Base-by-base conservation (phyloP, 2,888 invertebrate species). In the Lysandra coridon region DNA sequence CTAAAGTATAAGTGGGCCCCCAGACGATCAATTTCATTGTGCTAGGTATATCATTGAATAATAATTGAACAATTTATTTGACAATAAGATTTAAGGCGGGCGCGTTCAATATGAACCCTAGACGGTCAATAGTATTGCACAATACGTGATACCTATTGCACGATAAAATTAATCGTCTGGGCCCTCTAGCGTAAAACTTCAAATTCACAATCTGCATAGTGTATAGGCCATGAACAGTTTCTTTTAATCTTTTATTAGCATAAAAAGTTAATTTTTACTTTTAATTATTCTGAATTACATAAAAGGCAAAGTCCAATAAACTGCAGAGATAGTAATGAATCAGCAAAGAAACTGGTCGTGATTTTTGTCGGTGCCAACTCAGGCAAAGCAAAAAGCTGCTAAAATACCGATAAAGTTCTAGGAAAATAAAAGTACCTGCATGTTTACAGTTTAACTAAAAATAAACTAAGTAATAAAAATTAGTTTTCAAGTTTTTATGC, bases 301-400 rank as follows among this genome's bases (percentile, higher is more conserved):
- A 64, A 64, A 60, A 62, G 2, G 60, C 6, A 62, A 62, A 62
- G 60, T 62, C 60, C n/a, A 23, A 62, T 62, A 62, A 62, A 62
- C 60, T 62, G 7, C 7, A 62, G n/a, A 60, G 60, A 60, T 60
- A 60, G 14, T n/a, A 60, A 60, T 60, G 6, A 64, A 64, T 23
- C 62, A 64, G 60, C n/a, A 62, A 62, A 62, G 62, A 64, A 64
- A 64, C 23, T 30, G 62, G 17, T 23, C 62, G 62, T 64, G 62
- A 64, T 10, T 64, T 64, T 30, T 23, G 23, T 64, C 62, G 23
- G 23, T 23, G 62, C 62, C 62, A 64, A 64, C 62, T 64, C 23
- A 30, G 62, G 62, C 30, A 23, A 23, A 7, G 62, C 62, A 64
- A 64, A 64, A 64, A 23, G 23, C 62, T 64, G 6, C 62, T 23